These are phyloP conservation scores for Rhynchonema sp. DNA, from an alignment of 2,888 invertebrate genomes.

Conservation along the genomic window DNA sequence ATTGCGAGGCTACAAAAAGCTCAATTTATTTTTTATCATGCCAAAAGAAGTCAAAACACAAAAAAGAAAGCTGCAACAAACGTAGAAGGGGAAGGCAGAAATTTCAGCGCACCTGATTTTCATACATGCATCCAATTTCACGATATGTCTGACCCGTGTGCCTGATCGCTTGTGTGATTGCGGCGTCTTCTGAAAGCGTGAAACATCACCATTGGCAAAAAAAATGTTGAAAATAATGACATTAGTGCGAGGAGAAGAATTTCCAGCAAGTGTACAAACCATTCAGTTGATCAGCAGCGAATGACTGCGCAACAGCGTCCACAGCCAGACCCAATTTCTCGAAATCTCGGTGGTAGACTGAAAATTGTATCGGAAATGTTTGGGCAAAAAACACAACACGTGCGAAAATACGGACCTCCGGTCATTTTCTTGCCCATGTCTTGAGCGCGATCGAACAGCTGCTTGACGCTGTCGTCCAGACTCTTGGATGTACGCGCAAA, in stretches of 20 bases:
- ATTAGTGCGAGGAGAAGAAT: too few relatives aligned
- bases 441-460: slow-evolving; percentile 53
- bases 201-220: too few relatives aligned
- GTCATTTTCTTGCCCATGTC: slow-evolving; percentile 72
- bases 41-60: neutral
- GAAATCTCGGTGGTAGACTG: slow-evolving; percentile 1
- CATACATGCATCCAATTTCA: slow-evolving; percentile 66
- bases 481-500: slow-evolving; percentile 59
- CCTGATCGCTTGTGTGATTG: slow-evolving; percentile 55
- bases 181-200: slow-evolving; percentile 10
- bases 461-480: slow-evolving; percentile 69
- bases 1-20: slow-evolving; percentile 42
- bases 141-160: slow-evolving; percentile 71
- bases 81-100: too few relatives aligned
- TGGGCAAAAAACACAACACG: neutral
- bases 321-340: slow-evolving; percentile 56
- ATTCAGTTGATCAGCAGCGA: slow-evolving; percentile 61
- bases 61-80: too few relatives aligned
- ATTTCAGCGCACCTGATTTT: slow-evolving; percentile 47
- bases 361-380: neutral
- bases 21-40: neutral
- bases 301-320: slow-evolving; percentile 57
- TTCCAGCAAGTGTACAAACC: too few relatives aligned
- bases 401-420: slow-evolving; percentile 35
- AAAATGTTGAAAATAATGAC: too few relatives aligned